phyloP scores from a whole-genome alignment of 2,797 vertebrate genomes.

The Clarias pachynema region DNA sequence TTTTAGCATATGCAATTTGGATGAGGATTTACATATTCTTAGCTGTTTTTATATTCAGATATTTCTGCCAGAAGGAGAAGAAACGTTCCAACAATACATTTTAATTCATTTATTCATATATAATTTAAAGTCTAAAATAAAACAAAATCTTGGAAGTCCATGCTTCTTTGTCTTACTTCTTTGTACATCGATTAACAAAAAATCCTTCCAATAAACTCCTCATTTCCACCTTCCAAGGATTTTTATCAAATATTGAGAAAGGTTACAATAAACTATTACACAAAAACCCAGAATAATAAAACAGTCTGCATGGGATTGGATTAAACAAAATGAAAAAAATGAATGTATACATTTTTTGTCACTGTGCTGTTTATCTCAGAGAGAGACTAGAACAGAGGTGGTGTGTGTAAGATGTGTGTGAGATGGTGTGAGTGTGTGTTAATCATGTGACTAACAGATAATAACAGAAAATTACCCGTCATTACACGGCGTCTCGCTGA shows the following conservation, averaged over 20 bases:
- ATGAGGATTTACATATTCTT: no score
- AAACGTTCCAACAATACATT: neutral
- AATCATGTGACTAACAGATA: constrained; percentile 7
- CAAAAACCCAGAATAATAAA: neutral
- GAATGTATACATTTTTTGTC: neutral
- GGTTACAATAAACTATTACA: neutral
- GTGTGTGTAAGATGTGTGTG: no score
- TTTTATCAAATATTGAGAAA: neutral
- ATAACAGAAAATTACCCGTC: constrained; percentile 18
- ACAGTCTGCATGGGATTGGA: neutral
- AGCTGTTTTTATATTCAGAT: neutral
- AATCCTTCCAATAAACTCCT: neutral
- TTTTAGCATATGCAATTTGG: neutral
- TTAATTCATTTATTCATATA: no score
- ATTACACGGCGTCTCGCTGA: constrained; percentile 10
- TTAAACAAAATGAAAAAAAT: no score
- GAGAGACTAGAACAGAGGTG: neutral
- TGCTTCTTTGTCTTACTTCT: neutral
- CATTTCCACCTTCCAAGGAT: neutral
- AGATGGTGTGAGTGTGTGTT: neutral
- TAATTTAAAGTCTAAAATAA: neutral
- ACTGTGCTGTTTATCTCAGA: neutral
- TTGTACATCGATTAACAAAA: neutral
- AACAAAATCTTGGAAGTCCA: neutral
- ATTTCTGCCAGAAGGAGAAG: neutral